phyloP scores from a whole-genome alignment of 2,888 invertebrate genomes.

The Theristus sp. region DNA sequence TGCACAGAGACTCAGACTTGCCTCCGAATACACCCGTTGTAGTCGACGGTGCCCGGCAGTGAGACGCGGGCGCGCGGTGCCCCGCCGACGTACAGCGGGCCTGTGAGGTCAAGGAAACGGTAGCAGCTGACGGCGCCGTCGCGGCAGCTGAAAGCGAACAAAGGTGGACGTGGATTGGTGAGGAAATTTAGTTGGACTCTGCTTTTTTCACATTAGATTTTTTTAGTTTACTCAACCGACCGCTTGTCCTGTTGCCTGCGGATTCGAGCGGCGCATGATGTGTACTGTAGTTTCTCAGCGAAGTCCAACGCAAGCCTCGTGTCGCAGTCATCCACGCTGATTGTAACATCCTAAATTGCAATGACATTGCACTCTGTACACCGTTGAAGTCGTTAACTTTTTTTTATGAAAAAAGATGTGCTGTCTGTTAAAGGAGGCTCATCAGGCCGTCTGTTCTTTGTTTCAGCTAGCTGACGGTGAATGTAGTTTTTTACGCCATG shows the following conservation, averaged over 20 bases:
- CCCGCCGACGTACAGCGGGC: conserved; percentile 75
- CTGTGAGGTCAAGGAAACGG: conserved; percentile 68
- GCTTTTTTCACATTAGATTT: no score
- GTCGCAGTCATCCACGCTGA: conserved; percentile 71
- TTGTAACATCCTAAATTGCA: conserved; percentile 7
- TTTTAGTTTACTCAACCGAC: no score
- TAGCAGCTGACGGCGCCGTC: conserved; percentile 38
- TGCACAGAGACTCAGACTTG: no score
- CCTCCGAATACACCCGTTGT: conserved; percentile 70
- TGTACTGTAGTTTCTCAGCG: conserved; percentile 48
- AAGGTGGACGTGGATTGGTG: conserved; percentile 2
- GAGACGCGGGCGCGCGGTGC: conserved; percentile 48
- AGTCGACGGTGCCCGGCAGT: conserved; percentile 41
- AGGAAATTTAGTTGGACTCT: no score
- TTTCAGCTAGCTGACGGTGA: no score
- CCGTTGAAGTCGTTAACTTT: no score
- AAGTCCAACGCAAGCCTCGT: conserved; percentile 54
- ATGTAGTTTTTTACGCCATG: no score
- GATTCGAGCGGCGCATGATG: conserved; percentile 63
- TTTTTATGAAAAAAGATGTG: no score
- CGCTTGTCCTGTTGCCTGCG: conserved; percentile 16
- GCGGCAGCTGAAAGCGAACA: conserved; percentile 30
- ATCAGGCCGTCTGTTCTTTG: no score
- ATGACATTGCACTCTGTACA: no score
- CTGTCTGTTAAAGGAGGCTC: no score